Evolutionary conservation across 2,113 vertebrate genomes (phyloP).

Genomic region (Rhabdomys dilectus): DNA sequence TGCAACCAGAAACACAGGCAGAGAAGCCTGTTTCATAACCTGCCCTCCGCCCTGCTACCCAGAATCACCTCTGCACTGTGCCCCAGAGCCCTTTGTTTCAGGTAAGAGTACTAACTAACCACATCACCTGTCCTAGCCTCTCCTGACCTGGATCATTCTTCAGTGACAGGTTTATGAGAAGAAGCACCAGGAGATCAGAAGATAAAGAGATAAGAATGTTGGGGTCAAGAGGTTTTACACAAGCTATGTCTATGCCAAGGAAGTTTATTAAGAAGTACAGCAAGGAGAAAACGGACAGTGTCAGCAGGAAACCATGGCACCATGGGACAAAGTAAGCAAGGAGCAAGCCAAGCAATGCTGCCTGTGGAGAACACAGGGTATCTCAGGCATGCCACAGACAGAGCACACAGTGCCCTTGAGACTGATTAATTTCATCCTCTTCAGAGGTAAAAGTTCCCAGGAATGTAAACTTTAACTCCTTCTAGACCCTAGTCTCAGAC

Average conservation of each 20-base stretch:
- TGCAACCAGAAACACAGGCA: background rate
- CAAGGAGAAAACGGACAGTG: background rate
- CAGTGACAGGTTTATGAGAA: background rate
- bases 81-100: fast-evolving
- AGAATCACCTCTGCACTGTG: fast-evolving
- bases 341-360: background rate
- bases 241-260: background rate
- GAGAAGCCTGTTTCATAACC: background rate
- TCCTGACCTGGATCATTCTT: background rate
- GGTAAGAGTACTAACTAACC: fast-evolving
- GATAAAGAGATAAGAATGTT: background rate
- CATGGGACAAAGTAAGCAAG: background rate
- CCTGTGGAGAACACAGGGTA: background rate
- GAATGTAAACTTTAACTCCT: background rate
- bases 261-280: background rate
- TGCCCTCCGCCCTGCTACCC: too few species aligned
- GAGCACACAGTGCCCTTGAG: background rate
- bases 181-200: too few species aligned
- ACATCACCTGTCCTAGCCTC: fast-evolving
- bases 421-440: background rate
- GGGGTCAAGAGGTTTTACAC: background rate
- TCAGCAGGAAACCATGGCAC: background rate
- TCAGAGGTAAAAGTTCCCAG: too few species aligned
- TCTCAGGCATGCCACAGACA: background rate
- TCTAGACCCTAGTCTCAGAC: background rate